These are phyloP conservation scores for Megalopta genalis DNA, from an alignment of 1,140 invertebrate species.

Conservation along the genomic window DNA sequence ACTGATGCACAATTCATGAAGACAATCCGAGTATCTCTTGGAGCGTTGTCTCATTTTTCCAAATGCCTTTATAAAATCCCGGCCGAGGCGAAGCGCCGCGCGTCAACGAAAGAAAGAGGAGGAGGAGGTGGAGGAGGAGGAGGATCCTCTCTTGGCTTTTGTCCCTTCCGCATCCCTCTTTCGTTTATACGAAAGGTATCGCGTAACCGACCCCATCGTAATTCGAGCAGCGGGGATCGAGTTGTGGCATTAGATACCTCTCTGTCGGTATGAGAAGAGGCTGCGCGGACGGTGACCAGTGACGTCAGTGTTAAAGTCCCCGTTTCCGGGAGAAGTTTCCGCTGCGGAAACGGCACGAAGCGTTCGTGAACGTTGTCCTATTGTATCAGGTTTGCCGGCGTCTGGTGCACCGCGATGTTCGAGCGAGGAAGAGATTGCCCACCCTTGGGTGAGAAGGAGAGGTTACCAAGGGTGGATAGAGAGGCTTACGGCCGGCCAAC, in stretches of 20 bases:
- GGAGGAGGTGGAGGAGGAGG: too few species aligned
- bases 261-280: constrained; percentile 24
- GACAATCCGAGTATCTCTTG: constrained; percentile 43
- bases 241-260: constrained; percentile 49
- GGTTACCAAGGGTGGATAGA: constrained; percentile 37
- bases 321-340: constrained; percentile 75
- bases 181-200: constrained; percentile 42
- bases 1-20: constrained; percentile 65
- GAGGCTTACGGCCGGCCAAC: constrained; percentile 69
- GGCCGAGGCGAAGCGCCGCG: constrained; percentile 3
- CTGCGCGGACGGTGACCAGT: constrained; percentile 47
- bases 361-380: constrained; percentile 68
- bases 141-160: constrained; percentile 14
- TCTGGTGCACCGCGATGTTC: constrained; percentile 48
- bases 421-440: constrained; percentile 33
- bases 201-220: constrained; percentile 55
- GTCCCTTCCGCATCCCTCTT: constrained; percentile 1
- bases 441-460: constrained; percentile 32
- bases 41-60: constrained; percentile 61
- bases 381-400: constrained; percentile 71
- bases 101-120: constrained; percentile 8
- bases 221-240: constrained; percentile 57
- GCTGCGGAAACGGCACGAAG: constrained; percentile 74
- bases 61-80: constrained; percentile 54
- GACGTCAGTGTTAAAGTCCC: constrained; percentile 74